A percentile compares a stretch with the other conserved stretches of the same genome.
Conservation (phyloP, 1,140 invertebrate genomes). For the Cheumatopsyche charites region DNA sequence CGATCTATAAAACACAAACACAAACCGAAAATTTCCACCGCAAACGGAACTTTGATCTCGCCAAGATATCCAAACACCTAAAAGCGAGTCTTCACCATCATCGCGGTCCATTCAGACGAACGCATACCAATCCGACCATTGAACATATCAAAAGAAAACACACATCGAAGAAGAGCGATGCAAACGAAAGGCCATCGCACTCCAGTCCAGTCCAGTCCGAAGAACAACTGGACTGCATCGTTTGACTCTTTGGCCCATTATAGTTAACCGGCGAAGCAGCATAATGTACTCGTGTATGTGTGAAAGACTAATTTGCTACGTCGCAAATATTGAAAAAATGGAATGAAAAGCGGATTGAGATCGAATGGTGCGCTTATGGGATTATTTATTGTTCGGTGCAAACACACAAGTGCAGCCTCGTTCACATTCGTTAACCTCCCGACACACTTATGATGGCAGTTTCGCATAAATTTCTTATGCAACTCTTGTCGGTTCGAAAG, state of each 20-base stretch:
- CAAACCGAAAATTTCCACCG: too few relatives aligned
- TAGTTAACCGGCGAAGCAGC: slow-evolving; percentile 5
- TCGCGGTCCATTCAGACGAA: too few relatives aligned
- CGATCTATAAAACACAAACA: too few relatives aligned
- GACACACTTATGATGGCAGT: slow-evolving; percentile 26
- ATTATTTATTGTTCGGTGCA: not conserved
- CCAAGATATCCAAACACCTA: not conserved
- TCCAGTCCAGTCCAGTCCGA: not conserved
- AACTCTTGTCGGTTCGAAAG: not conserved
- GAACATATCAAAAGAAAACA: too few relatives aligned
- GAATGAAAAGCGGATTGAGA: not conserved
- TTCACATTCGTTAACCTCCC: slow-evolving; percentile 24
- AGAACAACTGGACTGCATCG: slow-evolving; percentile 33
- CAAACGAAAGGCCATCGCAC: slow-evolving; percentile 14
- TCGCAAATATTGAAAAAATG: not conserved
- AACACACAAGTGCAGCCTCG: slow-evolving; percentile 21
- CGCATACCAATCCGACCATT: too few relatives aligned
- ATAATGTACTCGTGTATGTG: slow-evolving; percentile 2
- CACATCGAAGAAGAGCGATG: not conserved
- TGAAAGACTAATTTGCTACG: slow-evolving; percentile 22
- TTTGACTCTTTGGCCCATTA: slow-evolving; percentile 37
- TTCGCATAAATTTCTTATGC: slow-evolving; percentile 14
- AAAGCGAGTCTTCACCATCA: too few relatives aligned
- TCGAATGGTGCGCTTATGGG: too few relatives aligned
- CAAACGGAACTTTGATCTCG: too few relatives aligned